phyloP scores from a whole-genome alignment of 37 sponge, comb jelly and placozoan genomes.

The Bolinopsis microptera region DNA sequence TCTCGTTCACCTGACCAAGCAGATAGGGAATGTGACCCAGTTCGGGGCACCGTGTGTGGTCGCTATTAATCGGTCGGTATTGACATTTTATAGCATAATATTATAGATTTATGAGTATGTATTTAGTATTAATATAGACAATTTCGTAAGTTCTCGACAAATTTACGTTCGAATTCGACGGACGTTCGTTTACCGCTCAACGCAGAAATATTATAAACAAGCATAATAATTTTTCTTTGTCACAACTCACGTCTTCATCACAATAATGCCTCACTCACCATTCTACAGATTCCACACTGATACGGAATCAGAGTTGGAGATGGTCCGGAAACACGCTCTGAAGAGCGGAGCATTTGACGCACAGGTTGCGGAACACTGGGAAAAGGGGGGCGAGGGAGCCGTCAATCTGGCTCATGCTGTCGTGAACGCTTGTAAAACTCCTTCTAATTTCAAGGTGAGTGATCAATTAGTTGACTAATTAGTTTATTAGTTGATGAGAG shows the following conservation, averaged over 20 bases:
- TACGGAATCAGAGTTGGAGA: constrained; percentile 77
- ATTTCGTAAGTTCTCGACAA: no score
- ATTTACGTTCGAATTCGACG: no score
- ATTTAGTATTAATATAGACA: no score
- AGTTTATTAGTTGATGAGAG: no score
- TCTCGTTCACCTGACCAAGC: constrained; percentile 83
- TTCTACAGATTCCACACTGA: constrained; percentile 72
- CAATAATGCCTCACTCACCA: no score
- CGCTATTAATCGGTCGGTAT: constrained; percentile 77
- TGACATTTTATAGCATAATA: neutral
- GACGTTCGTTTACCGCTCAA: no score
- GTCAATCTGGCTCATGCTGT: constrained; percentile 86
- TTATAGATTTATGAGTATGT: neutral
- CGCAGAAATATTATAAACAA: no score
- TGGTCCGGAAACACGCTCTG: constrained; percentile 74
- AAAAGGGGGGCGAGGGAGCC: constrained; percentile 86
- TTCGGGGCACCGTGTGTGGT: constrained; percentile 96
- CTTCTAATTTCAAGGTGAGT: constrained; percentile 84
- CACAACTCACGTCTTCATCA: no score
- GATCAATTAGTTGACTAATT: no score
- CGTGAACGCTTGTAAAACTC: constrained; percentile 73
- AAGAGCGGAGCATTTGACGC: constrained; percentile 88
- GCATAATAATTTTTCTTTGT: no score
- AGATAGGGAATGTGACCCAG: constrained; percentile 88
- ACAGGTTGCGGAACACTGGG: constrained; percentile 90